Base-by-base conservation (phyloP, 2,888 invertebrate species). In the Elmis aenea region DNA sequence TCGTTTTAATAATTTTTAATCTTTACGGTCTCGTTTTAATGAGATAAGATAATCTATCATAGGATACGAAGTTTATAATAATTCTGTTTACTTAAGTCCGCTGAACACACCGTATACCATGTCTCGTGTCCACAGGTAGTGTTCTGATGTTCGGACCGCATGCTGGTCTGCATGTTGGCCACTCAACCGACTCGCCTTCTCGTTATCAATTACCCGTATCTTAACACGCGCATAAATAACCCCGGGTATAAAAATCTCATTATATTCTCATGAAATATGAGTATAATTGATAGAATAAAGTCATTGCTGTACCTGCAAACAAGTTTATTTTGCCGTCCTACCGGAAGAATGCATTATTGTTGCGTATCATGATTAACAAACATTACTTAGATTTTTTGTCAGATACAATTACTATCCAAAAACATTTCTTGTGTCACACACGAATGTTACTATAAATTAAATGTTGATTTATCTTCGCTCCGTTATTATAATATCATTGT, bases 151-250 rank as follows among this genome's bases (percentile, higher is more conserved):
- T 37, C 36, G 38, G 44, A 44, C 48, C 46, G 13, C 48, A 48
- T 46, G 46, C 48, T 48, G 48, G 37, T 40, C 37, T 39, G 30
- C 44, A 42, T 45, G 43, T 42, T 44, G 43, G 42, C 42, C 46
- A 33, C 46, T 46, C 46, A 35, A 46, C 42, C 42, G 38, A 30
- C 36, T 42, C 30, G 34, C 36, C 52, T 50, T 46, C 55, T 59
- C 58, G 59, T 60, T 61, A 59, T 61, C 61, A 61, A 61, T 61
- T 61, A 59, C 57, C 57, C 54, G 55, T 58, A 60, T 58, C 60
- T 58, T 59, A 55, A 58, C 58, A 54, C 52, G 54, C 45, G 52
- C 58, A 61, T 61, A 61, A 61, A 61, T 61, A 61, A 59, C 56
- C 50, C 42, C 51, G 52, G 52, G 54, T 56, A 57, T 57, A 59